Conservation (phyloP, 2,888 invertebrate species). For the Orthosia gracilis region DNA sequence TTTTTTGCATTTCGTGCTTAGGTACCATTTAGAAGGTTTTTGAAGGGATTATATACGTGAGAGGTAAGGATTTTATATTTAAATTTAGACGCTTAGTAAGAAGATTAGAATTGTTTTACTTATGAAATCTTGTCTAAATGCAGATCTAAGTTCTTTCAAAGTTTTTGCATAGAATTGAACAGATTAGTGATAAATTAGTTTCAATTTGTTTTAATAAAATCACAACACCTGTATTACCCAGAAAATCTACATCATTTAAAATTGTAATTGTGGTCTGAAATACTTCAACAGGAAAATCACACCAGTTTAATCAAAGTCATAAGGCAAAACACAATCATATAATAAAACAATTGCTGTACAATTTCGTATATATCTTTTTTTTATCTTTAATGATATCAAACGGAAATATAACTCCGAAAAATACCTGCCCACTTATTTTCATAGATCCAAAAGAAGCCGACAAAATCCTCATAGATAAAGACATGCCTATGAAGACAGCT, state of each 20-base stretch:
- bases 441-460: background rate
- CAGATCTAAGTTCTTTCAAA: slow-evolving; percentile 26
- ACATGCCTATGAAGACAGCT: slow-evolving; percentile 64
- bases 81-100: slow-evolving; percentile 31
- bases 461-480: slow-evolving; percentile 51
- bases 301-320: background rate
- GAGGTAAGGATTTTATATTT: slow-evolving; percentile 39
- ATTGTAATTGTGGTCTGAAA: background rate
- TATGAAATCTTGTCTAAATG: slow-evolving; percentile 16
- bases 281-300: background rate
- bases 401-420: background rate
- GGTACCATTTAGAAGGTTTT: slow-evolving; percentile 55
- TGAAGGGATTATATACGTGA: slow-evolving; percentile 44
- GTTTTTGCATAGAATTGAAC: slow-evolving; percentile 36
- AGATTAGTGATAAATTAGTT: slow-evolving; percentile 10
- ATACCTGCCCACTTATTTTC: slow-evolving; percentile 1
- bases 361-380: background rate
- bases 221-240: background rate
- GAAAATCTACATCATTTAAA: background rate
- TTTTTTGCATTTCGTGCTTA: slow-evolving; percentile 58
- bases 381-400: background rate
- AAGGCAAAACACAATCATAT: background rate
- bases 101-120: slow-evolving; percentile 32
- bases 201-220: slow-evolving; percentile 16
- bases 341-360: background rate